Percentiles rank a stretch among this genome's conserved stretches.
phyloP scores from a whole-genome alignment of 2,888 invertebrate genomes.

The Eurytoma adleriae region DNA sequence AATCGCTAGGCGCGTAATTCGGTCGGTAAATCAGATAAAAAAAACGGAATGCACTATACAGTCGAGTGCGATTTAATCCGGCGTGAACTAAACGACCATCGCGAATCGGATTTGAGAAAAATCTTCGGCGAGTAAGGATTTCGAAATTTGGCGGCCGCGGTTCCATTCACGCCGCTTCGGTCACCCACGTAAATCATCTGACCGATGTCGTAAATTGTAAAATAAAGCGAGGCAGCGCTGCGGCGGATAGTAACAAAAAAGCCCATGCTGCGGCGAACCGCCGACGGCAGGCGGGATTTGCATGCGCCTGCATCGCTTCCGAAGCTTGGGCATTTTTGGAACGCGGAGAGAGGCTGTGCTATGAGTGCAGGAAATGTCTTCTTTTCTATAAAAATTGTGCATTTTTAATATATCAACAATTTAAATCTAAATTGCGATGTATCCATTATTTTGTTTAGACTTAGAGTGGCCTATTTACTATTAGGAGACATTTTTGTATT shows the following conservation, averaged over 20 bases:
- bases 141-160: slow-evolving; percentile 29
- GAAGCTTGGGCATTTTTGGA: too few relatives aligned
- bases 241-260: not conserved
- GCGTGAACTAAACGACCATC: not conserved
- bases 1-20: slow-evolving; percentile 20
- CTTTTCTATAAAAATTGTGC: too few relatives aligned
- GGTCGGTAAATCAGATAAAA: too few relatives aligned
- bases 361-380: too few relatives aligned
- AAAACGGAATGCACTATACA: too few relatives aligned
- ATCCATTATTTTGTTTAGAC: too few relatives aligned
- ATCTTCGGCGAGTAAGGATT: slow-evolving; percentile 20
- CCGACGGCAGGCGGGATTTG: not conserved
- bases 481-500: too few relatives aligned
- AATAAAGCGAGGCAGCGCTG: not conserved
- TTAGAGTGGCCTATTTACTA: too few relatives aligned
- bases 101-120: not conserved
- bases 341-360: too few relatives aligned
- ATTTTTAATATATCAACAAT: too few relatives aligned
- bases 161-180: not conserved
- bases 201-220: not conserved
- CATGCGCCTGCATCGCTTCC: too few relatives aligned
- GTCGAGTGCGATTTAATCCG: slow-evolving; percentile 41
- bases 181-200: slow-evolving; percentile 3
- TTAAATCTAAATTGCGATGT: too few relatives aligned
- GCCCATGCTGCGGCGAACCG: not conserved